phyloP scores from a whole-genome alignment of 2,888 invertebrate species.

The Tuta absoluta region DNA sequence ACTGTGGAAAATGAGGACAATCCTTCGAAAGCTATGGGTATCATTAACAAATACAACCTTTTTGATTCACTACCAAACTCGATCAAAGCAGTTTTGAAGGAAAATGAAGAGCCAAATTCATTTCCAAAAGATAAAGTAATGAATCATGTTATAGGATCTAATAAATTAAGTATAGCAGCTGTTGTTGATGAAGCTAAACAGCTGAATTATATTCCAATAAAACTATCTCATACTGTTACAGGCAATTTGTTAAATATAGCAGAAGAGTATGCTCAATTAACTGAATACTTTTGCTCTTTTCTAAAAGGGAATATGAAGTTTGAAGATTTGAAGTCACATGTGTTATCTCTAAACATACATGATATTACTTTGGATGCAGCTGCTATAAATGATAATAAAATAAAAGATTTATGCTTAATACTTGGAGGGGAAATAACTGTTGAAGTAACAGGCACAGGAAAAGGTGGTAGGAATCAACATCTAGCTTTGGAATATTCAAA shows the following conservation, averaged over 20 bases:
- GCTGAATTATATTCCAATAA: conserved; percentile 82
- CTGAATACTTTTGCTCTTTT: conserved; percentile 51
- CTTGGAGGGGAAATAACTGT: conserved; percentile 97
- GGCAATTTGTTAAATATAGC: conserved; percentile 87
- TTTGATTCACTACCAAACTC: conserved; percentile 77
- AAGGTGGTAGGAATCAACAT: conserved; percentile 98
- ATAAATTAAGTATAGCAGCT: conserved; percentile 76
- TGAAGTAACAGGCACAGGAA: conserved; percentile 86
- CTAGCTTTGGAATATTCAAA: conserved; percentile 90
- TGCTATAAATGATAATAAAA: conserved; percentile 35
- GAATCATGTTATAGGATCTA: conserved; percentile 64
- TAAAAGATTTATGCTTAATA: conserved; percentile 84
- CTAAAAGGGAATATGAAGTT: conserved; percentile 40
- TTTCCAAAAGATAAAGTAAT: conserved; percentile 54
- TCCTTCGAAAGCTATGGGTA: conserved; percentile 76
- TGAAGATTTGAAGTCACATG: conserved; percentile 42
- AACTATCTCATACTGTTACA: conserved; percentile 85
- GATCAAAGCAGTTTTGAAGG: conserved; percentile 69
- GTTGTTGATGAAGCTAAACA: conserved; percentile 79
- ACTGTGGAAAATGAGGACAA: conserved; percentile 84
- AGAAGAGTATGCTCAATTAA: conserved; percentile 76
- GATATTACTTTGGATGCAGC: conserved; percentile 43
- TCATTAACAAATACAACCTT: conserved; percentile 86
- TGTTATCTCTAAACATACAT: conserved; percentile 54
- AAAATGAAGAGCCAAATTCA: conserved; percentile 31